Base-by-base conservation (phyloP, 2,888 invertebrate species). In the Zonitis immaculata region DNA sequence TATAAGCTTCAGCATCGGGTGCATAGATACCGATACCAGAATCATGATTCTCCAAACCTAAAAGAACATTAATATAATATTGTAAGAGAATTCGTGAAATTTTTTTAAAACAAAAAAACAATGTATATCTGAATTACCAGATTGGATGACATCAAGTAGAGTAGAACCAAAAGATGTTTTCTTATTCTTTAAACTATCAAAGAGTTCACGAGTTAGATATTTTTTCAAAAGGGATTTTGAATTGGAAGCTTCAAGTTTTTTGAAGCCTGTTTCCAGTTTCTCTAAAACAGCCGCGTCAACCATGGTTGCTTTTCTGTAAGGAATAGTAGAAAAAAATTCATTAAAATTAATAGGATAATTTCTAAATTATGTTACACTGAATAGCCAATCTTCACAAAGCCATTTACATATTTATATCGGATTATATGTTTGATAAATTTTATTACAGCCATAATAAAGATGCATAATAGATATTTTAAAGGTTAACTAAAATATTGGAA, bases 11-110 rank as follows among this genome's bases (percentile, higher is more conserved):
- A 60, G 96, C 95, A 77, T 97, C 97, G 56, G 96, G 95, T 54
- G 97, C 97, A 76, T 97, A 97, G 80, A 97, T 91, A 75, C 97
- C 96, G 61, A 95, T 91, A 70, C 95, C 95, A 62, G 95, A 95
- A 79, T 97, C 96, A 76, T 89, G 87, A 78, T 98, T 97, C 80
- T 95, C 94, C 73, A 95, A 81, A 76, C 94, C 91, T 90, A 74
- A 48, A 22, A 22, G 22, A 3, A 5, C 22, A 22, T 22, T 22
- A 4, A 4, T 5, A 22, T 22, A 5, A 22, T 22, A 22, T n/a
- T n/a, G n/a, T n/a, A n/a, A n/a, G n/a, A n/a, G n/a, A n/a, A n/a
- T n/a, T n/a, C n/a, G n/a, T n/a, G n/a, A n/a, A n/a, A n/a, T n/a
- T n/a, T n/a, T n/a, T n/a, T n/a, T n/a, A n/a, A n/a, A n/a, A n/a